Percentiles rank a stretch among this genome's conserved stretches.
phyloP scores from a whole-genome alignment of 1,140 invertebrate genomes.

The Macrocentrus cingulum region DNA sequence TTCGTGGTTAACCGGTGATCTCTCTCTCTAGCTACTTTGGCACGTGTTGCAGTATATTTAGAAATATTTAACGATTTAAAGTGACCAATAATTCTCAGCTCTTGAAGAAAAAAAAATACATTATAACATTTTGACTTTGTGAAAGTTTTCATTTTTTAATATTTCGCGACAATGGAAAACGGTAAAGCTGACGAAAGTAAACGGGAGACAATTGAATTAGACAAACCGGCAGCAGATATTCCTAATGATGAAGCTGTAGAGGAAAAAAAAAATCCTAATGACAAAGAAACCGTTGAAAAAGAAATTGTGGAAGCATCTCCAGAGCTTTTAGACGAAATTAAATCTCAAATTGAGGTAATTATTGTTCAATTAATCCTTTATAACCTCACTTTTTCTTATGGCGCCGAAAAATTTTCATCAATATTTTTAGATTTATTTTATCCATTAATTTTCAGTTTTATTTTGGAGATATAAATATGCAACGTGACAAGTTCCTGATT shows the following conservation, averaged over 20 bases:
- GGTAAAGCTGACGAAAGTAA: conserved; percentile 28
- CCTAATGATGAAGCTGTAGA: conserved; percentile 24
- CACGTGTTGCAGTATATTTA: too few relatives aligned
- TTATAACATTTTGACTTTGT: background rate
- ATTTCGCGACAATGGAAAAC: conserved; percentile 34
- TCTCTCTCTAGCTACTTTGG: too few relatives aligned
- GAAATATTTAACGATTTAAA: too few relatives aligned
- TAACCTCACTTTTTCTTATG: conserved; percentile 4
- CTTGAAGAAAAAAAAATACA: too few relatives aligned
- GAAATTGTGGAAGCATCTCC: conserved; percentile 30
- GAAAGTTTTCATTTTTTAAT: background rate
- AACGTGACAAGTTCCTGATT: conserved; percentile 85
- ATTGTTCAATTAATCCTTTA: conserved; percentile 13
- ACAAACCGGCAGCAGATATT: conserved; percentile 21
- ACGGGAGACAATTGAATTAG: conserved; percentile 16
- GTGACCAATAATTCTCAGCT: too few relatives aligned
- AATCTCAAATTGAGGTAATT: conserved; percentile 48
- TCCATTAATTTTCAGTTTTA: conserved; percentile 65
- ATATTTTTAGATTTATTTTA: background rate
- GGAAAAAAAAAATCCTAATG: conserved; percentile 10
- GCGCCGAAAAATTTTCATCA: background rate
- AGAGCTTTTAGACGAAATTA: conserved; percentile 45
- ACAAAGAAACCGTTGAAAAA: conserved; percentile 9
- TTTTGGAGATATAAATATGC: conserved; percentile 86
- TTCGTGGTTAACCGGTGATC: too few relatives aligned